Percentiles rank a stretch among this genome's conserved stretches.
phyloP scores from a whole-genome alignment of 2,113 vertebrate species.

The Numida meleagris region DNA sequence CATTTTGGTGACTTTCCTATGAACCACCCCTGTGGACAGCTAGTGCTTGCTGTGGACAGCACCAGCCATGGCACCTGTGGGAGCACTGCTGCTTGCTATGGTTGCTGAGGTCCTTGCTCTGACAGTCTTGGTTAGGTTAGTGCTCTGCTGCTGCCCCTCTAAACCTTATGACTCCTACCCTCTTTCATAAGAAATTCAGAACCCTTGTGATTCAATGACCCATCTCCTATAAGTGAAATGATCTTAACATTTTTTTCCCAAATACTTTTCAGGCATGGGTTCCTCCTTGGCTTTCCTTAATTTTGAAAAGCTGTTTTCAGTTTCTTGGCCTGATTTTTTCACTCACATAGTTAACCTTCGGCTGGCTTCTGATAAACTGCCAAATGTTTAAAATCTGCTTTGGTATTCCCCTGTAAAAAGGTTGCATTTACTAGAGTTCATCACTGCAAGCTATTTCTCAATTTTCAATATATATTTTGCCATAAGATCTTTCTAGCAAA shows the following conservation, averaged over 20 bases:
- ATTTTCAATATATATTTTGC: conserved; percentile 54
- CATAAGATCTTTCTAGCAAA: conserved; percentile 8
- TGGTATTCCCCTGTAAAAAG: conserved; percentile 61
- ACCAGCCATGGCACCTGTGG: neutral
- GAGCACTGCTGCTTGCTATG: neutral
- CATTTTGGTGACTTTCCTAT: neutral
- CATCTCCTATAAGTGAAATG: conserved; percentile 29
- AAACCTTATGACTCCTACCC: neutral
- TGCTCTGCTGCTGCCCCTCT: neutral
- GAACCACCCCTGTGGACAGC: neutral
- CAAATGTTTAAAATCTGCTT: conserved; percentile 62
- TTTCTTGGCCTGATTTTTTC: conserved; percentile 68
- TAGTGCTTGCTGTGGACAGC: no score
- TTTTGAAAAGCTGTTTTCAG: conserved; percentile 53
- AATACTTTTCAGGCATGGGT: conserved; percentile 18
- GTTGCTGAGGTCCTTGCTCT: neutral
- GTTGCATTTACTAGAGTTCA: conserved; percentile 41
- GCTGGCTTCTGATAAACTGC: conserved; percentile 59
- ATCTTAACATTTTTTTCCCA: conserved; percentile 43
- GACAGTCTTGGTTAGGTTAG: neutral
- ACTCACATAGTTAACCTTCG: conserved; percentile 64
- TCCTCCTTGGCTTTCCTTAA: conserved; percentile 34
- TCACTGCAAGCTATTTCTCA: conserved; percentile 34
- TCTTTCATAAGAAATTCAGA: neutral
- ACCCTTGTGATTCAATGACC: conserved; percentile 23